Evolutionary conservation across 2,113 vertebrate species (phyloP), one percentile per base, ranked within the genome.

Genomic region (Muntiacus muntjak): DNA sequence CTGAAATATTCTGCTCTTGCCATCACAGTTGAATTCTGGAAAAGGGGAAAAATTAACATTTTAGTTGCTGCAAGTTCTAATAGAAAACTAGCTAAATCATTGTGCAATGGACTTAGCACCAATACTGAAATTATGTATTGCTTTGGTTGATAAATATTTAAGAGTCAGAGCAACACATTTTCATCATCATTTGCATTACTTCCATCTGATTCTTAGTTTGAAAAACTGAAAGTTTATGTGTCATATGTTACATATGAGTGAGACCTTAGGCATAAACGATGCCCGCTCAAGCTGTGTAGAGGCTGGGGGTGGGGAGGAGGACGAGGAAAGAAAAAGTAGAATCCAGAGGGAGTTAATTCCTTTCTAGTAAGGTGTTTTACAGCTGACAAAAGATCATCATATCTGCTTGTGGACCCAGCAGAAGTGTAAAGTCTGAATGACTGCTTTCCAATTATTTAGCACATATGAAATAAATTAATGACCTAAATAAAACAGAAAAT

Each of bases 1-100:
- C 99, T 99, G 99, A 99, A 99, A 99, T 99, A 99, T 98, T 99
- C 99, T 93, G 99, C 99, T 99, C 99, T 99, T 98, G 99, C 98
- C 97, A 99, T 99, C 98, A 99, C 99, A 89, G 99, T 99, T 97
- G 99, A 99, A 98, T 99, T 99, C 99, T 99, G 98, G 98, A 98
- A 97, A 99, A 98, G 98, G 97, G 95, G 95, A 98, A 99, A 99
- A 98, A 98, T 97, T 97, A 98, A 98, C 98, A 98, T 98, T 98
- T 99, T 98, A 98, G 98, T 98, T 98, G 97, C 97, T 99, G 98
- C 96, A 98, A 96, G 89, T 97, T 95, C 96, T 98, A 97, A 97
- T 97, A 98, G 96, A 98, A 98, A 94, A 98, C 97, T 86, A 98
- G 97, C 97, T 98, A 98, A 98, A 98, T 96, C 97, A 86, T 97